Percentiles rank a stretch among this genome's conserved stretches.
These are phyloP conservation scores for Raphicerus campestris DNA, from an alignment of 2,113 vertebrate species.

Conservation along the genomic window DNA sequence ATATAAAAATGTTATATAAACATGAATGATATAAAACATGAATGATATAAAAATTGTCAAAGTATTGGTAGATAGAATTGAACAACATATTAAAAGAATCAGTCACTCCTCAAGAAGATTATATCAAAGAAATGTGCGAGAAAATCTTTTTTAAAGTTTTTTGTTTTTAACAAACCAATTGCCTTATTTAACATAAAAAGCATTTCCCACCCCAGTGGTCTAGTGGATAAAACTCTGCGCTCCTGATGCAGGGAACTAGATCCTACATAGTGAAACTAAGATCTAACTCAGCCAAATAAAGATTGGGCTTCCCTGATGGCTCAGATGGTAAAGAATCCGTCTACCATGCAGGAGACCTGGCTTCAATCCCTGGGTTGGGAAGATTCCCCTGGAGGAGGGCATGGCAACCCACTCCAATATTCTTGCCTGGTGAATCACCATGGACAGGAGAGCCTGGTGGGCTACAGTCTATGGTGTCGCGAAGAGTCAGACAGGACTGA, in stretches of 20 bases:
- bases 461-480: background rate
- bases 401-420: background rate
- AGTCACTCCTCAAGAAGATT: background rate
- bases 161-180: background rate
- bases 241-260: background rate
- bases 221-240: background rate
- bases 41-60: background rate
- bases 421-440: background rate
- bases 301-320: background rate
- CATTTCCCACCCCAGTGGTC: background rate
- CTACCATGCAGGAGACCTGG: background rate
- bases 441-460: background rate
- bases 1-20: too few relatives aligned
- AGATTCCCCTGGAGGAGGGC: background rate
- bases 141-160: background rate
- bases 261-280: background rate
- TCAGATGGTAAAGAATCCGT: background rate
- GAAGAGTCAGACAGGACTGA: background rate
- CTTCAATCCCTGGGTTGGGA: background rate
- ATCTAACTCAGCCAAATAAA: background rate
- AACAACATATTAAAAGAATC: background rate
- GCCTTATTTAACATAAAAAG: background rate
- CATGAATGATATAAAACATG: background rate
- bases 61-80: background rate
- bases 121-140: background rate